Conservation (phyloP, 2,113 vertebrate genomes). For the Bungarus multicinctus region DNA sequence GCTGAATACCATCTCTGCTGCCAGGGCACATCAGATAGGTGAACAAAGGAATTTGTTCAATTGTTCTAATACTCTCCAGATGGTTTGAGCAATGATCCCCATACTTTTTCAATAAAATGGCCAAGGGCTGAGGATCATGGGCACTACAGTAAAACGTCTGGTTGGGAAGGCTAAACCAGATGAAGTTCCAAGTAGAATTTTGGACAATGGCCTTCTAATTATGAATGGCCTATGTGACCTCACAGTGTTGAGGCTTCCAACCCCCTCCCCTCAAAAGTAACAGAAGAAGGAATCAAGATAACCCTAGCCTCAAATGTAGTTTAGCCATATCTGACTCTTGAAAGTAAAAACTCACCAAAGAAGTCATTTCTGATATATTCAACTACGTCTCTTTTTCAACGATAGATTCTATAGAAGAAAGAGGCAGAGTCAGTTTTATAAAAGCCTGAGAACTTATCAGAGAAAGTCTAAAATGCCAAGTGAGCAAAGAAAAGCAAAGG, state of each 20-base stretch:
- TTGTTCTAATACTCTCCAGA: not conserved
- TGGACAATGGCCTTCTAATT: not conserved
- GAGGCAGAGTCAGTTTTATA: not conserved
- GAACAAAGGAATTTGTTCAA: not conserved
- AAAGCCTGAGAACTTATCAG: not conserved
- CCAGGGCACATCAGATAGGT: not conserved
- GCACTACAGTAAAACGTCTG: not conserved
- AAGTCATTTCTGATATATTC: not conserved
- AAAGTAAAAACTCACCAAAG: slow-evolving; percentile 7
- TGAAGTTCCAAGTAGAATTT: not conserved
- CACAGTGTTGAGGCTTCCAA: not conserved
- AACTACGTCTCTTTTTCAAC: not conserved
- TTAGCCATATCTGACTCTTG: not conserved
- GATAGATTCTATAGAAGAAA: not conserved
- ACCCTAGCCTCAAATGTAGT: not conserved
- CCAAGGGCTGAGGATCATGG: not conserved
- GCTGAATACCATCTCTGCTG: no score
- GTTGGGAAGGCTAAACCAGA: not conserved
- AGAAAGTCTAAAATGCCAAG: not conserved
- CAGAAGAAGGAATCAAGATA: not conserved
- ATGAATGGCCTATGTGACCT: not conserved
- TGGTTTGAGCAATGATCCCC: not conserved
- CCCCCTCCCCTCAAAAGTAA: not conserved
- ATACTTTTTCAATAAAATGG: not conserved
- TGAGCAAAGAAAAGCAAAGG: not conserved